These are phyloP conservation scores for Ceratitis capitata DNA, from an alignment of 1,140 invertebrate genomes.

Conservation along the genomic window DNA sequence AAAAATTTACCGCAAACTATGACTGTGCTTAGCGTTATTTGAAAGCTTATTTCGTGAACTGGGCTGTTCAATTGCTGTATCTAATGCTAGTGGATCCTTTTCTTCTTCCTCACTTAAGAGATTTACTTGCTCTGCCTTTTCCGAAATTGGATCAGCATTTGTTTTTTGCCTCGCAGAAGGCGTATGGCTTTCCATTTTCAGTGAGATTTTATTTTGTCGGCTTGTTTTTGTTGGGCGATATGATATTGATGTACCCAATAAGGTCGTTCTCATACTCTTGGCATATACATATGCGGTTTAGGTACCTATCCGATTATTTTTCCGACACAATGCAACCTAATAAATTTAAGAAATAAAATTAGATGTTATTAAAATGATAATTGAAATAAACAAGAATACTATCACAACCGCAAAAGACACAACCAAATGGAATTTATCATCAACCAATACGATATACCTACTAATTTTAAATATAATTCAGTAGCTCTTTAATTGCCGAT, in stretches of 20 bases:
- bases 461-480: no score
- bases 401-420: not conserved
- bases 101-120: conserved; percentile 61
- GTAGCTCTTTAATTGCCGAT: no score
- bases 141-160: not conserved
- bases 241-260: conserved; percentile 9
- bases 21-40: conserved; percentile 57
- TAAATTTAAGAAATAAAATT: not conserved
- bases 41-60: conserved; percentile 38
- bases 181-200: not conserved
- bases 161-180: not conserved
- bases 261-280: conserved; percentile 26
- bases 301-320: not conserved
- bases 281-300: not conserved
- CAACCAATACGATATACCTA: not conserved
- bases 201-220: not conserved
- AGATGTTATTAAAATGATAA: not conserved
- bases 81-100: conserved; percentile 61
- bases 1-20: conserved; percentile 56
- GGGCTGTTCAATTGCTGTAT: conserved; percentile 41
- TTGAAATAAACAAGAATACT: not conserved
- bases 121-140: conserved; percentile 48
- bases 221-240: conserved; percentile 11
- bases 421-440: not conserved
- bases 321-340: not conserved